Conservation (phyloP, 2,888 invertebrate genomes). For the Mellilla xanthometata region DNA sequence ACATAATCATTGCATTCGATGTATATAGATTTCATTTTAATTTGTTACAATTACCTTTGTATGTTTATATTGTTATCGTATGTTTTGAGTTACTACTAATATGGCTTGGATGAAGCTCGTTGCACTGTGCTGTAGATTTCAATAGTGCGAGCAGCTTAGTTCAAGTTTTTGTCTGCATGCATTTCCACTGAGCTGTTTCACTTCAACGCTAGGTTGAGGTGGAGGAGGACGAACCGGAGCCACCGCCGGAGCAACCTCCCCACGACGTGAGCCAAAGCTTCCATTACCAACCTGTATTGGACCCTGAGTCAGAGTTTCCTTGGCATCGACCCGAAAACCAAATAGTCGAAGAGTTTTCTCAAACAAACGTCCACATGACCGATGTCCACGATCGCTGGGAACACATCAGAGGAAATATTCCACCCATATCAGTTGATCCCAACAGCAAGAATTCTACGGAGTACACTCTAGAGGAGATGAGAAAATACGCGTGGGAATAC, state of each 20-base stretch:
- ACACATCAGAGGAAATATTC: conserved; percentile 82
- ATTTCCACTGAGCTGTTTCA: conserved; percentile 67
- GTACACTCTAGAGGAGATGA: conserved; percentile 46
- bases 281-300: conserved; percentile 59
- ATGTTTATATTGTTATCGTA: conserved; percentile 51
- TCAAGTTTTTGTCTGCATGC: conserved; percentile 72
- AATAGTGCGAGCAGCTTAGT: conserved; percentile 64
- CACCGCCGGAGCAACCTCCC: conserved; percentile 49
- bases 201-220: conserved; percentile 75
- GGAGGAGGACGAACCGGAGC: conserved; percentile 44
- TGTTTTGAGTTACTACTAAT: conserved; percentile 44
- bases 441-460: conserved; percentile 28
- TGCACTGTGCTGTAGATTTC: conserved; percentile 45
- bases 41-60: conserved; percentile 34
- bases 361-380: conserved; percentile 47
- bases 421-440: conserved; percentile 49
- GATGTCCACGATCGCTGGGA: conserved; percentile 88
- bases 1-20: conserved; percentile 2
- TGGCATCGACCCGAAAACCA: conserved; percentile 71
- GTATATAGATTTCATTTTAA: conserved; percentile 1
- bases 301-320: conserved; percentile 71
- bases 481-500: conserved; percentile 63
- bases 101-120: conserved; percentile 68
- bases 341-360: conserved; percentile 41
- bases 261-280: conserved; percentile 51